Evolutionary conservation across 2,113 vertebrate genomes (phyloP), one percentile per base, ranked within the genome.

Genomic region (Alexandromys fortis): DNA sequence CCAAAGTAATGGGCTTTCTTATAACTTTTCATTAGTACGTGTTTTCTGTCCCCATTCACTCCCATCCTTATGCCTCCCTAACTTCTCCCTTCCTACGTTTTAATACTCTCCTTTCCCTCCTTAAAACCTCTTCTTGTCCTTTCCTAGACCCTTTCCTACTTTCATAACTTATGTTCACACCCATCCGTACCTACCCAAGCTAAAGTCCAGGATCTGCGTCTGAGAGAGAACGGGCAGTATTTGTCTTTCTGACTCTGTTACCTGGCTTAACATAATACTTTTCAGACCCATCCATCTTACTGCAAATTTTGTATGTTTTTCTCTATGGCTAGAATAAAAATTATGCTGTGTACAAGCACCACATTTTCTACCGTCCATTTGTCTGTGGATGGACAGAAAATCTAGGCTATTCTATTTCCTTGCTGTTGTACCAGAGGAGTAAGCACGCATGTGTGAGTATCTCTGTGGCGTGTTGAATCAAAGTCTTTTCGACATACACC

Each of bases 301-400:
- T 73, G 35, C 7, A 73, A 88, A 38, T 86, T 35, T 68, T 45
- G 38, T 19, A 11, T 2, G 19, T 72, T 73, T 73, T 88, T 72
- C 83, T 72, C 52, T 38, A 87, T 55, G 45, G 21, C 33, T 87
- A 24, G 70, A 72, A 87, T 47, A 26, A 55, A 16, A 3, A 10
- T 52, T 1, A 35, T 7, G 6, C 0, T 6, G 22, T 5, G 3
- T 72, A 26, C 24, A 72, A 24, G 30, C 8, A n/a, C 10, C 11
- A 14, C 2, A 5, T 72, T 70, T 72, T 7, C n/a, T 21, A 8
- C 3, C 3, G 3, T 72, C 24, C 14, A n/a, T n/a, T 88, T 55
- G 38, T 38, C 21, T 55, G 22, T 38, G 45, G 47, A 55, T 72
- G 47, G 86, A 28, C 47, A 38, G 52, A 35, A 16, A 55, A 38